Percentiles rank a stretch among this genome's conserved stretches.
These are phyloP conservation scores for Thryonomys swinderianus DNA, from an alignment of 2,113 vertebrate genomes.

Conservation along the genomic window DNA sequence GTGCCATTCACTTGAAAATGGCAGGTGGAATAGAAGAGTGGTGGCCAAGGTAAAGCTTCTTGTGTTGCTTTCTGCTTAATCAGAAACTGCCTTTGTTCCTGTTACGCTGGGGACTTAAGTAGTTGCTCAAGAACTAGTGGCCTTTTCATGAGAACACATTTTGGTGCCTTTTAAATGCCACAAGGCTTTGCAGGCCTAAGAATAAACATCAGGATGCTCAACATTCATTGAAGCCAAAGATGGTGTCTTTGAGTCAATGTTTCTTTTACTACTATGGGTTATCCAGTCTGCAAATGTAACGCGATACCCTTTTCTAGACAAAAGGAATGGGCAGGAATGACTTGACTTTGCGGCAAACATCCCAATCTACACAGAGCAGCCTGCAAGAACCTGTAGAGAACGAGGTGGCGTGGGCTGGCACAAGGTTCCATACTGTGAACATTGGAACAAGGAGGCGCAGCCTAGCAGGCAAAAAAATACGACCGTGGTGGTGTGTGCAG, in stretches of 20 bases:
- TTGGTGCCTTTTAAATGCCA: neutral
- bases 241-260: neutral
- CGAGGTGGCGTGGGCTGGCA: neutral
- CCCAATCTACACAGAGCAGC: neutral
- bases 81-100: constrained; percentile 4
- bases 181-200: neutral
- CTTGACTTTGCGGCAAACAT: neutral
- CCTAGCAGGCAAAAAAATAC: neutral
- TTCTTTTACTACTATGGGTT: neutral
- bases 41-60: neutral
- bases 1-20: neutral
- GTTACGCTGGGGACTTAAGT: neutral
- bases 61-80: neutral
- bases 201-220: neutral
- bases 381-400: rapidly evolving
- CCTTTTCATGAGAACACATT: neutral
- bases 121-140: neutral
- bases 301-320: neutral
- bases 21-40: neutral
- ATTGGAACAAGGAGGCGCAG: neutral
- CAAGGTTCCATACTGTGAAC: neutral
- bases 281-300: neutral
- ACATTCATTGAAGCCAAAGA: neutral
- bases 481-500: neutral
- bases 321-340: neutral